Evolutionary conservation across 30 jellyfish, hydroid and myxozoan species (phyloP), one percentile per base, ranked within the genome.

Genomic region (Mastigias papua): DNA sequence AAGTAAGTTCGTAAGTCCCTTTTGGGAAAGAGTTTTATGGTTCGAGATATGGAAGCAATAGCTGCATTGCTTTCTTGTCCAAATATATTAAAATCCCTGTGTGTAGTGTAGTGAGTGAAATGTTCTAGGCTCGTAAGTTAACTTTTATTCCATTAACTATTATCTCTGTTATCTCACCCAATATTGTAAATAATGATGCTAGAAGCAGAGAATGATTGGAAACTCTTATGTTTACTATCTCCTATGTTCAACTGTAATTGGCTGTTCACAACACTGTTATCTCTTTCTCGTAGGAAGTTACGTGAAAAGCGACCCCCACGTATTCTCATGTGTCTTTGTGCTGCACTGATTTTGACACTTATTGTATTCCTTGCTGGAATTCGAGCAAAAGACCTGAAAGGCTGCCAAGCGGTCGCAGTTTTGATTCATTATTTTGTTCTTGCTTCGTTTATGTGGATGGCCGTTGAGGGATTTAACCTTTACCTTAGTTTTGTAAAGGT

Each of bases 401-500:
- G 95, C 58, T 94, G 99, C 48, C 94, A 89, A 60, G 80, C 87
- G 0, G 90, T 84, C 42, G 97, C 97, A 42, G 63, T 94, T 6
- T 54, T 89, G 71, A 34, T 94, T 4, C 99, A 94, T 46, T 94
- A 81, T 69, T 94, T 94, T 71, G 93, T 94, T n/a, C 84, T 87
- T 76, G 84, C 86, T 15, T 86, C 98, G 29, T 86, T 93, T 74
- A 22, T 78, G 42, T 93, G 98, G 98, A 93, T 87, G 96, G 95
- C 95, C 15, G 95, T 93, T 30, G 98, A 93, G 67, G 98, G 97
- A 26, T 86, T 78, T 81, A 94, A 94, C 61, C 85, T 94, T 46
- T 94, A 89, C 73, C 92, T 96, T 28, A 71, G 84, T 73, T 94
- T 94, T 65, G 97, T 94, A 8, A 88, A 48, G 27, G 86, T 94